Conservation (phyloP, 2,797 vertebrate genomes). For the Sternotherus odoratus region DNA sequence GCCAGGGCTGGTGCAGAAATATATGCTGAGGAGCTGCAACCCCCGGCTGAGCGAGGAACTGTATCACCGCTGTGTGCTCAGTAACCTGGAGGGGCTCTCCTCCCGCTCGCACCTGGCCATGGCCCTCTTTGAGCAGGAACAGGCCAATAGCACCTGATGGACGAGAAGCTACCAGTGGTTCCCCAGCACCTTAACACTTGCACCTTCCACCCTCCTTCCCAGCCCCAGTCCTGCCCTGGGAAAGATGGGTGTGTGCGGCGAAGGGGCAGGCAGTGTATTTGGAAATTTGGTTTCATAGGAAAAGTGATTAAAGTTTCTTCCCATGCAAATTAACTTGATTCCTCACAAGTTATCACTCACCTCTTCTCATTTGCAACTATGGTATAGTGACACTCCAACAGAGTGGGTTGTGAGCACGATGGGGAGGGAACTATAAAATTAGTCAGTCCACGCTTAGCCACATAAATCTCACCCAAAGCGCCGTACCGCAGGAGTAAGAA, state of each 20-base stretch:
- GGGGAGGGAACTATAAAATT: not conserved
- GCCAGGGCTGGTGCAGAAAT: slow-evolving; percentile 94
- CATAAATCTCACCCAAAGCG: not conserved
- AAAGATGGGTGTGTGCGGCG: slow-evolving; percentile 17
- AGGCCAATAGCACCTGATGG: slow-evolving; percentile 94
- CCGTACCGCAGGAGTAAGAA: not conserved
- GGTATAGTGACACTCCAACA: not conserved
- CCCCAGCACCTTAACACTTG: slow-evolving; percentile 73
- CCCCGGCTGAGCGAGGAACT: slow-evolving; percentile 94
- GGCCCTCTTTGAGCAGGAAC: slow-evolving; percentile 96
- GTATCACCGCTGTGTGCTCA: slow-evolving; percentile 95
- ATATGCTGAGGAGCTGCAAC: slow-evolving; percentile 89
- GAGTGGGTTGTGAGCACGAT: not conserved
- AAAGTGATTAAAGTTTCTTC: slow-evolving; percentile 58
- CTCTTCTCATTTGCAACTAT: not conserved
- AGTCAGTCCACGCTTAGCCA: rapidly evolving
- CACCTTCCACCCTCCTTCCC: slow-evolving; percentile 34
- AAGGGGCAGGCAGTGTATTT: slow-evolving; percentile 9
- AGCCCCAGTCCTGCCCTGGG: not conserved
- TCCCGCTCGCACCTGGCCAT: slow-evolving; percentile 93
- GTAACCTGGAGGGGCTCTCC: slow-evolving; percentile 93
- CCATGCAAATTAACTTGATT: slow-evolving; percentile 10
- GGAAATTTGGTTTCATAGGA: not conserved
- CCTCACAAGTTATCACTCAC: not conserved
- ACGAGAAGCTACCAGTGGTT: not conserved